These are phyloP conservation scores for Wasmannia auropunctata DNA, from an alignment of 1,140 invertebrate species.

Conservation along the genomic window DNA sequence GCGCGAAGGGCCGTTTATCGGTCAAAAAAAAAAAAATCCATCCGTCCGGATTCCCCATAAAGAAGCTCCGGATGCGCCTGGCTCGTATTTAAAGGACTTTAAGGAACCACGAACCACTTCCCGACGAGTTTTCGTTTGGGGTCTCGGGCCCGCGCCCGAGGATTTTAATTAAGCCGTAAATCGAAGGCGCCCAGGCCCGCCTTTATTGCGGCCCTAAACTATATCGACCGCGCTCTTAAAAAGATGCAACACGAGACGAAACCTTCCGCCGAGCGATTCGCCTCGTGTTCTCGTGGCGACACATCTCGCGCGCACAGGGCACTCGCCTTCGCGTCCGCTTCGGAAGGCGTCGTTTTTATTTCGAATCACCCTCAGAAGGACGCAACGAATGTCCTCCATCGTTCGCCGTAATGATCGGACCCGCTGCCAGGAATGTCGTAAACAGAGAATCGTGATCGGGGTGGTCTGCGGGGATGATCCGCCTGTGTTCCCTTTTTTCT, in stretches of 20 bases:
- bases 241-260: conserved; percentile 54
- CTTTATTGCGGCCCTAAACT: conserved; percentile 76
- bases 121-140: conserved; percentile 69
- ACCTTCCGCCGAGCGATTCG: conserved; percentile 25
- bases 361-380: conserved; percentile 54
- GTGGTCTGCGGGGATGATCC: conserved; percentile 66
- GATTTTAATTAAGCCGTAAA: conserved; percentile 82
- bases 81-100: conserved; percentile 79
- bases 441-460: conserved; percentile 64
- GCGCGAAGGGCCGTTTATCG: conserved; percentile 56
- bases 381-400: not conserved
- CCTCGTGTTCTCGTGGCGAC: conserved; percentile 44
- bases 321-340: not conserved
- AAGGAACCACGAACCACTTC: conserved; percentile 66
- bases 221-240: conserved; percentile 69
- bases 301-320: not conserved
- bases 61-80: conserved; percentile 62
- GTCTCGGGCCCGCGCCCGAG: conserved; percentile 53
- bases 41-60: conserved; percentile 66
- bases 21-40: conserved; percentile 31
- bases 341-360: conserved; percentile 55
- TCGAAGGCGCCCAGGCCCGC: conserved; percentile 70
- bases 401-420: conserved; percentile 61
- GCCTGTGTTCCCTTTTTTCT: not conserved
- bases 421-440: conserved; percentile 63